Evolutionary conservation across 2,113 vertebrate species (phyloP), one percentile per base, ranked within the genome.

Genomic region (Cyprinodon variegatus): DNA sequence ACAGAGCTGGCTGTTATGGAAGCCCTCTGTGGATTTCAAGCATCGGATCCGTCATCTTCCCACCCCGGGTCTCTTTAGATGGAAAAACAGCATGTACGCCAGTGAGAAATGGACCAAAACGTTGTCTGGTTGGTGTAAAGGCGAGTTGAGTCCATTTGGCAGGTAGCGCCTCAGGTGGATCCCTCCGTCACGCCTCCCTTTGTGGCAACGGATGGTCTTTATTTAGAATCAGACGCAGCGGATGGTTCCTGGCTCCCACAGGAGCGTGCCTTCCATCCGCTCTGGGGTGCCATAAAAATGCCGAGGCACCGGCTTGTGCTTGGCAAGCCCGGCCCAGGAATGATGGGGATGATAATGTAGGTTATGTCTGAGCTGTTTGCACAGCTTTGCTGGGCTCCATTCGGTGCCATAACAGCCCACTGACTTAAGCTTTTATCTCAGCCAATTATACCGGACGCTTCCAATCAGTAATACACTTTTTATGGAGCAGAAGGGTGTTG

Each of bases 351-450:
- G 86, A 89, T 87, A 74, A 86, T 83, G 62, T 74, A 81, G 82
- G 85, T 82, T 88, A 90, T 91, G 91, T 91, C 88, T 88, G 82
- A 83, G 84, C 81, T 89, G 90, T 92, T 94, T 91, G 85, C 86
- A 72, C 86, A 81, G 84, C 87, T 88, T 90, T 84, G 80, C 83
- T 68, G 70, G 79, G 72, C 82, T 89, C 85, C 63, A 83, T 86
- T 86, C 85, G 72, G 81, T 70, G 61, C 70, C 76, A 82, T 84
- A 79, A 88, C 85, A 86, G 50, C 83, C 77, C 65, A 65, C 76
- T 78, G 74, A 92, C 77, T 75, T 75, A 20, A 61, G 83, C 77
- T 86, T 77, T 93, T 93, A 91, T 90, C 87, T 83, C 83, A 80
- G 78, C 82, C 89, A 91, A 93, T 93, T 92, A 93, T 91, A 83